These are phyloP conservation scores for Perithous albicinctus DNA, from an alignment of 2,888 invertebrate genomes.

Conservation along the genomic window DNA sequence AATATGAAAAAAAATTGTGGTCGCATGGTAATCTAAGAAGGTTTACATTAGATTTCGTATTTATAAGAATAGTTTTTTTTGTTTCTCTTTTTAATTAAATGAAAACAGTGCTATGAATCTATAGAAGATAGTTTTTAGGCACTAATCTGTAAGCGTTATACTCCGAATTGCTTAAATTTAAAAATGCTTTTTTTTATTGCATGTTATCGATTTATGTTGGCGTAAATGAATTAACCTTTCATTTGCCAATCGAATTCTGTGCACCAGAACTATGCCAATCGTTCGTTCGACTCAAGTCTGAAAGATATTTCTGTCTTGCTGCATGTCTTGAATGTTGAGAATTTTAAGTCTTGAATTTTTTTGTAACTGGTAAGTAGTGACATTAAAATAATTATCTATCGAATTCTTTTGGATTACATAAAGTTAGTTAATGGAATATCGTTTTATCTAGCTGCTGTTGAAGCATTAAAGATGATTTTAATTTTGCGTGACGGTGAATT, in stretches of 20 bases:
- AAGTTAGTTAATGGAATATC: neutral
- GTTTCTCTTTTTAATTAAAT: conserved; percentile 52
- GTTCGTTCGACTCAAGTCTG: conserved; percentile 41
- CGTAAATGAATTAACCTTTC: conserved; percentile 42
- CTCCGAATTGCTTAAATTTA: conserved; percentile 58
- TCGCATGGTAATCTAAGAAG: conserved; percentile 75
- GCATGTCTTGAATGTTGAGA: conserved; percentile 30
- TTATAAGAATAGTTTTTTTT: conserved; percentile 66
- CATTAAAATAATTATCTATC: neutral
- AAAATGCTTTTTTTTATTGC: conserved; percentile 46
- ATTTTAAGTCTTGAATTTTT: conserved; percentile 7
- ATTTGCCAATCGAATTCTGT: conserved; percentile 63
- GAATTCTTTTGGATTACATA: neutral
- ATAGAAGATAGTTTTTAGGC: conserved; percentile 62
- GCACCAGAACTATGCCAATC: conserved; percentile 69
- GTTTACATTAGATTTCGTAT: conserved; percentile 83
- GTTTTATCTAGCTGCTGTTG: neutral
- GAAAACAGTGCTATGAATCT: conserved; percentile 62
- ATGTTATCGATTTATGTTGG: conserved; percentile 44
- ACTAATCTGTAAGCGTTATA: conserved; percentile 60
- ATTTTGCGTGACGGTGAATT: no score
- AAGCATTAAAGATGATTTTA: neutral
- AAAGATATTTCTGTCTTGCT: conserved; percentile 67
- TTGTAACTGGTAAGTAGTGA: neutral
- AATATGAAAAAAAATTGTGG: conserved; percentile 49